A percentile compares a stretch with the other conserved stretches of the same genome.
Evolutionary conservation across 2,113 vertebrate genomes (phyloP).

Genomic region (Gracilinanus agilis): DNA sequence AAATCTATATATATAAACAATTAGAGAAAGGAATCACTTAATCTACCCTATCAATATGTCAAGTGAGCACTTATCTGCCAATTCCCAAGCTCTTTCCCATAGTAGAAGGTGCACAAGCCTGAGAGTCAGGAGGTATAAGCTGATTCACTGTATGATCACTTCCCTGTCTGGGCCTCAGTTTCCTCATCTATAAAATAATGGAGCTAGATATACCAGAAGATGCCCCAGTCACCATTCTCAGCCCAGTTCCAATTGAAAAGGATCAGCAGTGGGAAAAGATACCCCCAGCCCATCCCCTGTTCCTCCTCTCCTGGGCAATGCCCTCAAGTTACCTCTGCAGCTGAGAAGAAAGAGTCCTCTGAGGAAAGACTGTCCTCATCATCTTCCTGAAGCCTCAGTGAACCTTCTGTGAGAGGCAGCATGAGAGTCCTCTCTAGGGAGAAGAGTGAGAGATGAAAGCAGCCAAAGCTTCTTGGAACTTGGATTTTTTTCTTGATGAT

Average conservation of each 20-base stretch:
- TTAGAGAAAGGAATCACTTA: not conserved
- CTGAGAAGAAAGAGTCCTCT: slow-evolving; percentile 97
- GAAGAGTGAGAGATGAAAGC: slow-evolving; percentile 15
- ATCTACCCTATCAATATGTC: not conserved
- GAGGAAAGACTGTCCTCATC: slow-evolving; percentile 92
- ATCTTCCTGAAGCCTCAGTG: slow-evolving; percentile 83
- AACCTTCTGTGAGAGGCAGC: slow-evolving; percentile 90
- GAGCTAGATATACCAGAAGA: not conserved
- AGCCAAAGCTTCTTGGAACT: not conserved
- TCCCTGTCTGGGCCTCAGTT: not conserved
- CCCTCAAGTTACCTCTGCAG: slow-evolving; percentile 90
- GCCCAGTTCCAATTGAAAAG: not conserved
- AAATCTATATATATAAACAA: not conserved
- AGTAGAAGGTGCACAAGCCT: not conserved
- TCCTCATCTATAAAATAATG: not conserved
- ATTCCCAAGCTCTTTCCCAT: not conserved
- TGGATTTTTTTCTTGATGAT: not conserved
- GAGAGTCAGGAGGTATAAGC: not conserved
- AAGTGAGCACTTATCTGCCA: not conserved
- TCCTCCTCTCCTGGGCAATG: not conserved
- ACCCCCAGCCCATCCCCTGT: not conserved
- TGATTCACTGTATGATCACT: not conserved
- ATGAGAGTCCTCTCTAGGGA: slow-evolving; percentile 92
- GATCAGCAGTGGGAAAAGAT: not conserved
- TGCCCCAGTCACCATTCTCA: not conserved